phyloP scores from a whole-genome alignment of 2,888 invertebrate species.

The Lasioglossum figueresi region DNA sequence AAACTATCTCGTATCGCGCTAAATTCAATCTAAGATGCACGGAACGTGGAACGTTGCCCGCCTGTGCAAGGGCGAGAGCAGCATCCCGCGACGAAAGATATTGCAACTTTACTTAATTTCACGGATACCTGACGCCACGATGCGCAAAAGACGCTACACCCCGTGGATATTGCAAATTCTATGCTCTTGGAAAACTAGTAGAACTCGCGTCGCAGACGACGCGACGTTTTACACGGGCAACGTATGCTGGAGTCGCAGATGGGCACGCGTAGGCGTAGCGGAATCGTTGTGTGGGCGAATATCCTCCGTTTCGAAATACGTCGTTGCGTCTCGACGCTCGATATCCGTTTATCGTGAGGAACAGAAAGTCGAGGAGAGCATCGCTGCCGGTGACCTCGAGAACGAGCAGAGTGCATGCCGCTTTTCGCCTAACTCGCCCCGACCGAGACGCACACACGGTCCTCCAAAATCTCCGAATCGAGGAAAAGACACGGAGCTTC shows the following conservation, averaged over 20 bases:
- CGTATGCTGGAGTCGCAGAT: neutral
- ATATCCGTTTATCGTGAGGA: constrained; percentile 34
- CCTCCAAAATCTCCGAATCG: neutral
- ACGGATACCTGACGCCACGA: neutral
- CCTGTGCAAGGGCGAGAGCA: neutral
- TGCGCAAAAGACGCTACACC: constrained; percentile 4
- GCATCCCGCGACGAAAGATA: neutral
- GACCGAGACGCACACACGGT: neutral
- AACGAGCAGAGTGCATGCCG: neutral
- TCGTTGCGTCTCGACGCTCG: constrained; percentile 20
- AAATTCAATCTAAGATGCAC: neutral
- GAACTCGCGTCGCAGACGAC: neutral
- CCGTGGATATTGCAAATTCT: constrained; percentile 6
- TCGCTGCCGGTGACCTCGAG: constrained; percentile 5
- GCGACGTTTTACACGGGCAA: neutral
- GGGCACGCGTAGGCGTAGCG: neutral
- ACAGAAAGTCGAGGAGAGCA: constrained; percentile 12
- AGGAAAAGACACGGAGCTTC: neutral
- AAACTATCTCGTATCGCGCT: neutral
- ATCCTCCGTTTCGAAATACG: constrained; percentile 20
- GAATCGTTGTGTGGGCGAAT: neutral
- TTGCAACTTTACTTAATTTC: constrained; percentile 25
- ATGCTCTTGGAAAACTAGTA: neutral
- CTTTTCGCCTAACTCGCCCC: neutral
- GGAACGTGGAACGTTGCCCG: neutral